A percentile compares a stretch with the other conserved stretches of the same genome.
Evolutionary conservation across 2,113 vertebrate genomes (phyloP).

Genomic region (Tachuris rubrigastra): DNA sequence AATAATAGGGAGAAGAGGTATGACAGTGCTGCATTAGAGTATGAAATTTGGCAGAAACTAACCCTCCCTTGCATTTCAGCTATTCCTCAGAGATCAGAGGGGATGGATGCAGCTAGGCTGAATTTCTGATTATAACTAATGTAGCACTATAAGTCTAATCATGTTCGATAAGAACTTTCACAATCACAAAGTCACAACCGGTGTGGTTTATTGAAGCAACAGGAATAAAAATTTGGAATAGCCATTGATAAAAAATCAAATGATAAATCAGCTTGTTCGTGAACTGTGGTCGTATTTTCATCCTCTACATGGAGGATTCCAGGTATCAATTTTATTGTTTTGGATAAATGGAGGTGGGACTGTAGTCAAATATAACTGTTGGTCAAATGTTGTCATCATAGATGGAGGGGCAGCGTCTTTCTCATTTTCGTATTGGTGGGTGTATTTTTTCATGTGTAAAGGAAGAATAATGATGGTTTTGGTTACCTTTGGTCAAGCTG

Average conservation of each 20-base stretch:
- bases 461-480: background rate
- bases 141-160: background rate
- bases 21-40: background rate
- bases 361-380: background rate
- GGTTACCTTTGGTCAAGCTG: background rate
- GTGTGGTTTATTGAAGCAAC: background rate
- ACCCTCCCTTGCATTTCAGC: background rate
- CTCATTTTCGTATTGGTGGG: background rate
- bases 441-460: background rate
- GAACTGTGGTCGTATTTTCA: background rate
- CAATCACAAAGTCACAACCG: background rate
- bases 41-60: background rate
- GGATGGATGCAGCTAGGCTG: background rate
- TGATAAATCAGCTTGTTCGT: too few relatives aligned
- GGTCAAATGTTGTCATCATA: background rate
- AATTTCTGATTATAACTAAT: background rate
- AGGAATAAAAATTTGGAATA: background rate
- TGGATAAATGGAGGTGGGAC: background rate
- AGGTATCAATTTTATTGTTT: background rate
- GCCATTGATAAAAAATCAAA: too few relatives aligned
- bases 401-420: background rate
- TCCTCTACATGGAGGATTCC: background rate
- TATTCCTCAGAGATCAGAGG: background rate
- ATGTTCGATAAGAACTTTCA: rapidly evolving
- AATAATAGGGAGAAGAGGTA: background rate